Percentiles rank a stretch among this genome's conserved stretches.
phyloP scores from a whole-genome alignment of 1,140 invertebrate genomes.

The Pogonognathellus flavescens region DNA sequence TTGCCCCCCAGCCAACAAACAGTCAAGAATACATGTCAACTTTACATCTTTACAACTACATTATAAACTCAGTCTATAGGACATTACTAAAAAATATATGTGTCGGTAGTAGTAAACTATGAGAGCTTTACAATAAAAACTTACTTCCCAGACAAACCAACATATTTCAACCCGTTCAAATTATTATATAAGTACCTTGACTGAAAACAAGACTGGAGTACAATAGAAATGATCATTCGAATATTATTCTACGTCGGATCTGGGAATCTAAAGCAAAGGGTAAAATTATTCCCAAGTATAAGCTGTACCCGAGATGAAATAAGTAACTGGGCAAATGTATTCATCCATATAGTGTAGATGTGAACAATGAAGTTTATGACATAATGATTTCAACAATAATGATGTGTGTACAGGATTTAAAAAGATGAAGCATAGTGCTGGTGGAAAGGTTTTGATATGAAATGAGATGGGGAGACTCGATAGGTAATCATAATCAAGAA shows the following conservation, averaged over 20 bases:
- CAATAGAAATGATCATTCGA: too few species aligned
- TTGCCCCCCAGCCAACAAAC: slow-evolving; percentile 10
- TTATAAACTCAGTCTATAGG: neutral
- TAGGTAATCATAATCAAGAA: slow-evolving; percentile 34
- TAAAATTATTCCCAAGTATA: slow-evolving; percentile 21
- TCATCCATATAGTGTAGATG: too few species aligned
- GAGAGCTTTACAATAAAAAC: slow-evolving; percentile 29
- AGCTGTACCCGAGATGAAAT: too few species aligned
- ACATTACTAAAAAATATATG: neutral
- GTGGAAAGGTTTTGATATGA: neutral
- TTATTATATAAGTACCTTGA: slow-evolving; percentile 1
- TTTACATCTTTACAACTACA: slow-evolving; percentile 36
- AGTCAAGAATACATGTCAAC: slow-evolving; percentile 29
- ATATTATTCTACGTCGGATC: neutral
- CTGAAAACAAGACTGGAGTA: slow-evolving; percentile 1
- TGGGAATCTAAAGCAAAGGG: neutral
- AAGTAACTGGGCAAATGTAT: too few species aligned
- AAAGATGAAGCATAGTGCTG: neutral
- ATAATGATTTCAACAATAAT: neutral
- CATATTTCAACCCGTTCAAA: slow-evolving; percentile 12
- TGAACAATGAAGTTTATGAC: too few species aligned
- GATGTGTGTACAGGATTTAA: neutral
- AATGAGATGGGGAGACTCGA: neutral
- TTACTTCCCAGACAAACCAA: slow-evolving; percentile 1
- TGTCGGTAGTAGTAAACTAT: neutral